Percentiles rank a stretch among this genome's conserved stretches.
These are phyloP conservation scores for Piezodorus guildinii DNA, from an alignment of 1,140 invertebrate species.

Conservation along the genomic window DNA sequence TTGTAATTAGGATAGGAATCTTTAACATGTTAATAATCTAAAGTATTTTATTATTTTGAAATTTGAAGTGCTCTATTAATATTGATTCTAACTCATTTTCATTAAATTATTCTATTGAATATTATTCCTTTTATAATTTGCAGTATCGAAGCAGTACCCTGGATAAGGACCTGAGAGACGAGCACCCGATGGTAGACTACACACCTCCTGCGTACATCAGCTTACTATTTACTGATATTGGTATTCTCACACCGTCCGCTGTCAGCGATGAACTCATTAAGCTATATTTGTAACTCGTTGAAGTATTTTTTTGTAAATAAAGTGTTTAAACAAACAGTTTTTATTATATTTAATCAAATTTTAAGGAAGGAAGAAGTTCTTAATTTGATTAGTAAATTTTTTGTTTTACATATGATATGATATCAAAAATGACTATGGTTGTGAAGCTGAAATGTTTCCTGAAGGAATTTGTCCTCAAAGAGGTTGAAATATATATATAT, in stretches of 20 bases:
- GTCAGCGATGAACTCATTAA: slow-evolving; percentile 96
- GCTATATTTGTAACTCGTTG: slow-evolving; percentile 61
- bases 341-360: too few species aligned
- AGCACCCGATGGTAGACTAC: slow-evolving; percentile 88
- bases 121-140: slow-evolving; percentile 29
- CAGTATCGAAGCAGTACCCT: slow-evolving; percentile 54
- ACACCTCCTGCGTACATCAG: slow-evolving; percentile 89
- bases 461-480: too few species aligned
- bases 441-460: too few species aligned
- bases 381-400: too few species aligned
- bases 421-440: too few species aligned
- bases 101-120: neutral
- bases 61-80: neutral
- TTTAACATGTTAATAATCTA: too few species aligned
- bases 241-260: slow-evolving; percentile 87
- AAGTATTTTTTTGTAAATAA: neutral
- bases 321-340: neutral
- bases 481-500: too few species aligned
- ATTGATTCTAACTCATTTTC: neutral
- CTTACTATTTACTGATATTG: slow-evolving; percentile 87
- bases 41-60: too few species aligned
- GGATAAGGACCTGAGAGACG: slow-evolving; percentile 48
- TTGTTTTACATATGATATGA: too few species aligned
- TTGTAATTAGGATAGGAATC: too few species aligned
- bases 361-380: too few species aligned